These are phyloP conservation scores for Sus scrofa DNA, from an alignment of 2,113 vertebrate species.

Conservation along the genomic window T2T-Sscrofa CM000820.6:128698001-128698500, in stretches of 20 bases:
- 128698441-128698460: not conserved
- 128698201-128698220: constrained; percentile 52
- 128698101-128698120: constrained; percentile 81
- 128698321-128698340: constrained; percentile 32
- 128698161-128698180: constrained; percentile 38
- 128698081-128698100: constrained; percentile 81
- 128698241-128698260: not conserved
- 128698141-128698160: constrained; percentile 68
- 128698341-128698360: constrained; percentile 17
- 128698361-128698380: not conserved
- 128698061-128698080: not conserved
- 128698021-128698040: not conserved
- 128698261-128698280: constrained; percentile 25
- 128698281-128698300: constrained; percentile 1
- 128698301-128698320: not conserved
- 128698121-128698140: constrained; percentile 71
- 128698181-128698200: constrained; percentile 27
- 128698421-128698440: constrained; percentile 2
- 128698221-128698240: not conserved
- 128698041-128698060: constrained; percentile 68
- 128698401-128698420: not conserved
- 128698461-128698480: not conserved
- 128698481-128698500: not conserved
- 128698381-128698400: constrained; percentile 7
- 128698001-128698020: constrained; percentile 52